Evolutionary conservation across 2,888 invertebrate species (phyloP).

Genomic region (Spodoptera picta): DNA sequence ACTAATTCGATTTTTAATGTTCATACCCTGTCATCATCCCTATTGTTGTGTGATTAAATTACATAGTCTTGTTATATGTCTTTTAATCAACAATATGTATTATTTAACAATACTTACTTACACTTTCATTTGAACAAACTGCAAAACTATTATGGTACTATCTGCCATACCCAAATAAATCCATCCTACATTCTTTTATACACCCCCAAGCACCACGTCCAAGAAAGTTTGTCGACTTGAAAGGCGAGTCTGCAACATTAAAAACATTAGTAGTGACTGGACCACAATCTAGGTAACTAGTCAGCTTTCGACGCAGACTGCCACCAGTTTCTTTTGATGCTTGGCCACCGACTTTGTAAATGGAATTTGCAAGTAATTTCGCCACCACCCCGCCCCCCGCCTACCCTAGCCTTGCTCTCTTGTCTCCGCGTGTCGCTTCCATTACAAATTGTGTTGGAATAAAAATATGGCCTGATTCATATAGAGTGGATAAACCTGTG

Average conservation of each 20-base stretch:
- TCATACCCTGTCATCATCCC: too few relatives aligned
- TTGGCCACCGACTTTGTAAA: slow-evolving; percentile 84
- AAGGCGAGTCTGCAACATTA: not conserved
- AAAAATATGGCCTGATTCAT: slow-evolving; percentile 80
- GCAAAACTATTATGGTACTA: too few relatives aligned
- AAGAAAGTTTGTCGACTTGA: too few relatives aligned
- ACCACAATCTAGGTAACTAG: slow-evolving; percentile 63
- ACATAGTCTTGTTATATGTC: too few relatives aligned
- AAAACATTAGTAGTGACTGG: slow-evolving; percentile 41
- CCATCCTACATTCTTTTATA: too few relatives aligned
- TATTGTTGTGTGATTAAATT: too few relatives aligned
- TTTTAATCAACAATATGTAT: too few relatives aligned
- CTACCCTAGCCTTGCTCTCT: slow-evolving; percentile 79
- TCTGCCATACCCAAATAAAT: too few relatives aligned
- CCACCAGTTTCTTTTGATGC: slow-evolving; percentile 79
- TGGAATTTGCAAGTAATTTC: slow-evolving; percentile 89
- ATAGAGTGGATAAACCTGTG: slow-evolving; percentile 63
- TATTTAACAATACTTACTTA: too few relatives aligned
- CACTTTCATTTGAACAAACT: too few relatives aligned
- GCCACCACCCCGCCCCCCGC: slow-evolving; percentile 66
- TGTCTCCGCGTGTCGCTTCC: slow-evolving; percentile 88
- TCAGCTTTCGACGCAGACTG: slow-evolving; percentile 54
- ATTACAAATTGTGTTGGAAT: slow-evolving; percentile 89
- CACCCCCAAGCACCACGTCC: too few relatives aligned
- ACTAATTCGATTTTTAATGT: too few relatives aligned